phyloP scores from a whole-genome alignment of 92 coral and sea anemone genomes.

The Parazoanthus atlanticus region DNA sequence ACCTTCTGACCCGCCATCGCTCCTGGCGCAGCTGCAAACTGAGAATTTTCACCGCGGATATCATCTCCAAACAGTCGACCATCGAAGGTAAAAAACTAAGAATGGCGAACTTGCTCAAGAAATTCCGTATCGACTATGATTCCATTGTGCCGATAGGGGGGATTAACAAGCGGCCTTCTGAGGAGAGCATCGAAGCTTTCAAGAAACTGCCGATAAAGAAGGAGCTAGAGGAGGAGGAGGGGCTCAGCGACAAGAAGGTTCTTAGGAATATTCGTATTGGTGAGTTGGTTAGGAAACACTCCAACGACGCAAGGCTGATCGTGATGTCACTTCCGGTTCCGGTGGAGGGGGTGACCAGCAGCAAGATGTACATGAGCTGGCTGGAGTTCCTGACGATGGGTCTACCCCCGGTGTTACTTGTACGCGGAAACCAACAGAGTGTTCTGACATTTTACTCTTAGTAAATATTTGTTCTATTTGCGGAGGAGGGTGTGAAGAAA shows the following conservation, averaged over 20 bases:
- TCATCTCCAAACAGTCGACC: constrained; percentile 73
- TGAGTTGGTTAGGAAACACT: constrained; percentile 80
- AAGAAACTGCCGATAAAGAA: constrained; percentile 70
- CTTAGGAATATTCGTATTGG: constrained; percentile 94
- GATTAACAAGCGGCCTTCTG: constrained; percentile 71
- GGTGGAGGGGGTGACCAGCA: constrained; percentile 86
- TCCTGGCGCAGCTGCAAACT: constrained; percentile 89
- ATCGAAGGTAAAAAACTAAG: constrained; percentile 66
- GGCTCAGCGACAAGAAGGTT: constrained; percentile 73
- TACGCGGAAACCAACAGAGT: constrained; percentile 94
- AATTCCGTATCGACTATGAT: constrained; percentile 88
- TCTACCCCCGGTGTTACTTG: constrained; percentile 89
- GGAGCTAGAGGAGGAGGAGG: constrained; percentile 77
- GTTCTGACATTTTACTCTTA: constrained; percentile 95
- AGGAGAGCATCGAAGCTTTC: constrained; percentile 84
- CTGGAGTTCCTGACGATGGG: constrained; percentile 85
- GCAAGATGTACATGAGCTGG: constrained; percentile 98
- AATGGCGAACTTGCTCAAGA: constrained; percentile 90
- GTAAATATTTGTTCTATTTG: neutral
- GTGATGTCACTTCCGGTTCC: constrained; percentile 96
- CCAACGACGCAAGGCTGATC: constrained; percentile 81
- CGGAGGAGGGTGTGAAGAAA: neutral
- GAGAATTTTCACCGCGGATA: constrained; percentile 81
- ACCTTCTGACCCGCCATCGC: constrained; percentile 82
- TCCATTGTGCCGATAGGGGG: constrained; percentile 78